phyloP scores from a whole-genome alignment of 2,797 vertebrate genomes.

The Okamejei kenojei region DNA sequence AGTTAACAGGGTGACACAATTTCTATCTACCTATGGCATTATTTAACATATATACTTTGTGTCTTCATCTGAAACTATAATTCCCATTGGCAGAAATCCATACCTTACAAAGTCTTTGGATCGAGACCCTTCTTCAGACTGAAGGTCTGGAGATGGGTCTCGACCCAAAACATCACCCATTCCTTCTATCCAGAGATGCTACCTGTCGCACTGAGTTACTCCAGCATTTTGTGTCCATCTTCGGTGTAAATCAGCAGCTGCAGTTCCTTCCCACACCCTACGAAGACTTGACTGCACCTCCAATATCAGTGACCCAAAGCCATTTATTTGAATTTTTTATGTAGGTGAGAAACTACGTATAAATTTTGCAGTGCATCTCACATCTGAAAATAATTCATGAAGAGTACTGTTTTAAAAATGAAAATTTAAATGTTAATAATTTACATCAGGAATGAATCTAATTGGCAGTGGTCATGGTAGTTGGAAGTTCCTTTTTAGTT shows the following conservation, averaged over 20 bases:
- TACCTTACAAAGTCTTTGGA: no score
- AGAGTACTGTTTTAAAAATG: neutral
- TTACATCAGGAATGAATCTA: neutral
- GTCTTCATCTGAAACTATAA: neutral
- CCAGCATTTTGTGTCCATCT: no score
- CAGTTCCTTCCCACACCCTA: no score
- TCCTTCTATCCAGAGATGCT: no score
- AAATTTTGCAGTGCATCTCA: neutral
- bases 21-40: neutral
- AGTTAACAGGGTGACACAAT: neutral
- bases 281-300: no score
- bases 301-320: neutral
- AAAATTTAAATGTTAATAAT: neutral
- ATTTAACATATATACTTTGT: neutral
- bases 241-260: no score
- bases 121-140: no score
- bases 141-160: no score
- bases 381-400: neutral
- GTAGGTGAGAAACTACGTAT: neutral
- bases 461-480: neutral
- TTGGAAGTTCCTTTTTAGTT: neutral
- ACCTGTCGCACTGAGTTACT: no score
- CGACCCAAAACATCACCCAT: no score
- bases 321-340: neutral
- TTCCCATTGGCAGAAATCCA: neutral